Evolutionary conservation across 2,113 vertebrate genomes (phyloP), one percentile per base, ranked within the genome.

Genomic region (Emydura subglobosa): DNA sequence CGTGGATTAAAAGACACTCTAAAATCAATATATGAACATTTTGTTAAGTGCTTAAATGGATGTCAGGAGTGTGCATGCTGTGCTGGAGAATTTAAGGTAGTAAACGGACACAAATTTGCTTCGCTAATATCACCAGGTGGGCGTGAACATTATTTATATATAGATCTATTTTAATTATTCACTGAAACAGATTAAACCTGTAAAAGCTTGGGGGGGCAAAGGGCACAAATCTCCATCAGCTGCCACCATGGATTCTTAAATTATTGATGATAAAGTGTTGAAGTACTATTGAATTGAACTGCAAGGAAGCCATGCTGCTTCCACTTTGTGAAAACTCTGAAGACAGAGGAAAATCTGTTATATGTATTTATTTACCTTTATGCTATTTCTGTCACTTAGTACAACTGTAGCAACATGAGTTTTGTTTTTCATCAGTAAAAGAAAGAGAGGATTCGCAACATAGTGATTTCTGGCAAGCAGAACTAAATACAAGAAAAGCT

Each of bases 31-130:
- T 55, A 19, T 78, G 94, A 94, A 87, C 92, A 88, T 86, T 94
- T 79, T 93, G 88, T 92, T 96, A 96, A 97, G 92, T 97, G 90
- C 93, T 95, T 93, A 92, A 96, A 92, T 94, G 95, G 74, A 12
- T 92, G 68, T 87, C 89, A 93, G 94, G 83, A 84, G 92, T 3
- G 3, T 79, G 88, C 78, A 68, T 5, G 24, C 78, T 91, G 87
- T 95, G 95, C 93, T 94, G 85, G 54, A 91, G 82, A 85, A 87
- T 93, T 44, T 91, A 42, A 89, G 82, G 34, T 54, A 68, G 68
- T 81, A 94, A 96, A 96, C 55, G 89, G 92, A 86, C 34, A 86
- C 83, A 91, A 86, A 81, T 59, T 34, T 86, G 29, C 88, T 93
- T 88, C 55, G n/a, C 6, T 92, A 76, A 86, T 79, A 94, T 91